phyloP scores from a whole-genome alignment of 2,797 vertebrate species.

The Scyliorhinus canicula region DNA sequence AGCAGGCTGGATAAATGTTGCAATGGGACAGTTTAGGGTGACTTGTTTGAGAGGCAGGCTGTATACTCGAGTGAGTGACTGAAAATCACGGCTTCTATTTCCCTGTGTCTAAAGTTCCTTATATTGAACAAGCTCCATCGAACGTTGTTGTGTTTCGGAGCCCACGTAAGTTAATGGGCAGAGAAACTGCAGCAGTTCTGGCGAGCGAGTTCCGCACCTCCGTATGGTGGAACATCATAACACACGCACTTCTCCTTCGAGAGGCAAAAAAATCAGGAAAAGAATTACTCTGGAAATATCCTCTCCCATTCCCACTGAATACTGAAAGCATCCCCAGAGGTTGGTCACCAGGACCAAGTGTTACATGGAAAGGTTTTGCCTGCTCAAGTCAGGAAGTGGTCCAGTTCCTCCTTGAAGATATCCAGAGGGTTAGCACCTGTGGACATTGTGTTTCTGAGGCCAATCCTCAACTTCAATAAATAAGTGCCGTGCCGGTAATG shows the following conservation, averaged over 20 bases:
- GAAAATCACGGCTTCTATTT: neutral
- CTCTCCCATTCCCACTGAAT: neutral
- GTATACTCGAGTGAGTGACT: neutral
- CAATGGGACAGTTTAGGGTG: neutral
- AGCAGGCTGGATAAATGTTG: neutral
- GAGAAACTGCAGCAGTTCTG: neutral
- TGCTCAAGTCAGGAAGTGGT: neutral
- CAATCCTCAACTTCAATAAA: neutral
- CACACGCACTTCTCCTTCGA: neutral
- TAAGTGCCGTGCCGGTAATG: neutral
- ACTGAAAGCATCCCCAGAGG: neutral
- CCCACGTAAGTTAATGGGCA: neutral
- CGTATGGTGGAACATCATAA: neutral
- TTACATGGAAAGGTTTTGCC: neutral
- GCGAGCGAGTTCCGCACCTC: neutral
- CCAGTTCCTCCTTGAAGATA: neutral
- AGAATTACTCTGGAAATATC: neutral
- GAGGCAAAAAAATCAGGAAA: neutral
- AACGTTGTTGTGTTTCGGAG: neutral
- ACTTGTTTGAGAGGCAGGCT: neutral
- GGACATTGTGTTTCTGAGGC: neutral
- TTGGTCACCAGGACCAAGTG: neutral
- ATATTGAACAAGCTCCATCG: neutral
- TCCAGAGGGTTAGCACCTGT: neutral
- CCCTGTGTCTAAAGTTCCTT: neutral